Base-by-base conservation (phyloP, 2,797 vertebrate species). In the Myotis myotis region DNA sequence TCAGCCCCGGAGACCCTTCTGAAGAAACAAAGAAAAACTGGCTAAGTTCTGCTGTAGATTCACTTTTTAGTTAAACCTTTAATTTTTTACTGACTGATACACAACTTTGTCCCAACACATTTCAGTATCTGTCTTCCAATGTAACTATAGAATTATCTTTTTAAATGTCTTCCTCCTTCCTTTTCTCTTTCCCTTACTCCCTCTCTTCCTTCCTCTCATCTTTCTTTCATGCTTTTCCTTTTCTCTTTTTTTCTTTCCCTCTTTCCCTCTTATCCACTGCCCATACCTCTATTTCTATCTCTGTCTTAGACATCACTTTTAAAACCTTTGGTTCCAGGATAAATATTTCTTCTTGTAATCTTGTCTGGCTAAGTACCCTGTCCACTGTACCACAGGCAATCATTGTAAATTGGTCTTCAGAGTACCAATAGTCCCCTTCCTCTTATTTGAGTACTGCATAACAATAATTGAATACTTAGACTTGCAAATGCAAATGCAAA, bases 41-140 rank as follows among this genome's bases (percentile, higher is more conserved):
- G 89, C 16, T 47, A 80, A 19, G 79, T 74, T 89, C 51, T 94
- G 9, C 25, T 70, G 6, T 20, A 80, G 17, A 64, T 53, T 72
- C 22, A 53, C 3, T 19, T 68, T n/a, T 89, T 30, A 25, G 1
- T 55, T 86, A 92, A 92, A 44, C 20, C 4, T 5, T 72, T 88
- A 57, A 10, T 20, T 53, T 90, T 93, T 92, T 91, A 55, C 25
- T 60, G 4, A 11, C 17, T 51, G 23, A 60, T 49, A 28, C 2
- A 49, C 2, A 10, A 30, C 6, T 2, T 66, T 41, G 5, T 79
- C 36, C 23, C 53, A 74, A 17, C 0, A 13, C 38, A 23, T 17
- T 36, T 13, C 36, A 74, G 1, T n/a, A 11, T 62, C 25, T 71
- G 4, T 44, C 17, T 71, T 30, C 0, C 4, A 28, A 5, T 62